Evolutionary conservation across 2,888 invertebrate species (phyloP).

Genomic region (Harpalus rufipes): DNA sequence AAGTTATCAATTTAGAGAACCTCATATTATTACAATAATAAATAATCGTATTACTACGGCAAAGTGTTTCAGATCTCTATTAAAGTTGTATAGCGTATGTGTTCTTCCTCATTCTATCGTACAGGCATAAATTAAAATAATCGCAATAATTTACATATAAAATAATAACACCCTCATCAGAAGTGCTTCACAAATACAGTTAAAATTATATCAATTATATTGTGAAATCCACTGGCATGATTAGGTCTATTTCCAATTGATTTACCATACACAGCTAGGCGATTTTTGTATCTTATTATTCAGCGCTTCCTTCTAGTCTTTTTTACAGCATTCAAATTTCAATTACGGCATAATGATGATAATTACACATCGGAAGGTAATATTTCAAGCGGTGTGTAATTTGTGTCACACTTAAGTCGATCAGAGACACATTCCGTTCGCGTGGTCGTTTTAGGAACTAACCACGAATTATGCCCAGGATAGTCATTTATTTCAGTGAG

Average conservation of each 20-base stretch:
- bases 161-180: conserved; percentile 34
- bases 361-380: conserved; percentile 34
- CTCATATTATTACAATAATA: conserved; percentile 4
- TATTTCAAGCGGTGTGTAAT: conserved; percentile 34
- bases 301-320: conserved; percentile 32
- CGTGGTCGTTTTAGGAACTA: conserved; percentile 45
- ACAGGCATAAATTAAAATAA: conserved; percentile 30
- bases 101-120: conserved; percentile 19
- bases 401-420: conserved; percentile 45
- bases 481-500: conserved; percentile 46
- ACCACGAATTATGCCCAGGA: conserved; percentile 21
- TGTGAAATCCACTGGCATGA: conserved; percentile 32
- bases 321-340: conserved; percentile 41
- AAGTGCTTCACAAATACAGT: conserved; percentile 33
- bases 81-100: neutral
- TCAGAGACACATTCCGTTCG: conserved; percentile 45
- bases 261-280: conserved; percentile 25
- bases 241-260: conserved; percentile 41
- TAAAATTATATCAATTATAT: conserved; percentile 49
- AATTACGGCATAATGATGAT: conserved; percentile 43
- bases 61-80: neutral
- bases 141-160: conserved; percentile 48
- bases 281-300: conserved; percentile 37
- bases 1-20: neutral
- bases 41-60: neutral